phyloP scores from a whole-genome alignment of 2,797 vertebrate species.

The Labroides dimidiatus region DNA sequence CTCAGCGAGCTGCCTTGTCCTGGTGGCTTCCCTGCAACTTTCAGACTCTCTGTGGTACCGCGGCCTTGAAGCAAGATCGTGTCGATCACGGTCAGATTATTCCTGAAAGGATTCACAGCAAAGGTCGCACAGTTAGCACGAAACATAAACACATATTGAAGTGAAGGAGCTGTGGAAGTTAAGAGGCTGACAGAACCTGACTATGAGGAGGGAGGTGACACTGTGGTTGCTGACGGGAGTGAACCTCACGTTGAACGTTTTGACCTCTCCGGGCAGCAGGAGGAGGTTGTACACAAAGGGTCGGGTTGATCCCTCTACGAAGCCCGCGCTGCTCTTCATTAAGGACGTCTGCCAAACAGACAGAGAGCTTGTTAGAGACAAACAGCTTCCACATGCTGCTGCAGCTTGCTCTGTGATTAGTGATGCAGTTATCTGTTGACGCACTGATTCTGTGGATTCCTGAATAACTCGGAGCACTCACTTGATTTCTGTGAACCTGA shows the following conservation, averaged over 20 bases:
- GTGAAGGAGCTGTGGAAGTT: neutral
- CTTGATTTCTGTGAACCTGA: slow-evolving; percentile 92
- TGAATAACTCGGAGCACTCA: slow-evolving; percentile 63
- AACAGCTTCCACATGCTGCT: slow-evolving; percentile 50
- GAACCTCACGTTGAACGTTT: slow-evolving; percentile 92
- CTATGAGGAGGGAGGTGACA: slow-evolving; percentile 92
- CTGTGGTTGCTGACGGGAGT: slow-evolving; percentile 93
- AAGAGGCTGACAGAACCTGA: slow-evolving; percentile 85
- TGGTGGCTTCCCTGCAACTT: slow-evolving; percentile 91
- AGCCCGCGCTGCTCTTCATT: slow-evolving; percentile 85
- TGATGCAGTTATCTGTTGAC: neutral
- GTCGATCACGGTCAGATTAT: slow-evolving; percentile 97
- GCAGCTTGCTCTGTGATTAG: slow-evolving; percentile 5
- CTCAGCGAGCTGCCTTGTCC: slow-evolving; percentile 93
- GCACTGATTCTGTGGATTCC: slow-evolving; percentile 27
- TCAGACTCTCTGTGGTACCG: slow-evolving; percentile 93
- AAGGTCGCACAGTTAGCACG: neutral
- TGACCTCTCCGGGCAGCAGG: slow-evolving; percentile 93
- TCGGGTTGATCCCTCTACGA: slow-evolving; percentile 86
- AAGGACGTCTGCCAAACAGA: slow-evolving; percentile 86
- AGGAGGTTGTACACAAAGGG: slow-evolving; percentile 92
- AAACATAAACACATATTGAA: neutral
- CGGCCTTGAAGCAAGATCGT: slow-evolving; percentile 91
- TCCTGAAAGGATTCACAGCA: slow-evolving; percentile 80
- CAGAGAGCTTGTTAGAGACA: slow-evolving; percentile 43